Evolutionary conservation across 2,888 invertebrate species (phyloP), one percentile per base, ranked within the genome.

Genomic region (Electrophaes corylata): DNA sequence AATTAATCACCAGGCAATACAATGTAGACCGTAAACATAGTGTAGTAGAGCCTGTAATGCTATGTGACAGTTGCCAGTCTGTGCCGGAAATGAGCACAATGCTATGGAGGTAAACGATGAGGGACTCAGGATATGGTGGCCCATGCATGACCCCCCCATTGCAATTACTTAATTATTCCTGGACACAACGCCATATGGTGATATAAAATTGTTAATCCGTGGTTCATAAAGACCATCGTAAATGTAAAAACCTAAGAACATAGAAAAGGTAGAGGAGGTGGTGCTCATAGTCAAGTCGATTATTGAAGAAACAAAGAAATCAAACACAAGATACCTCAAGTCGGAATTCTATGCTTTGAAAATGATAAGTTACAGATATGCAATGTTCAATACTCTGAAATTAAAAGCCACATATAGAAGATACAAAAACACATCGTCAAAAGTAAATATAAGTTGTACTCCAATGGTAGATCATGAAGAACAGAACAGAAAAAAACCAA

Each of bases 91-190:
- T 69, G 54, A 57, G 69, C 40, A 75, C 80, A 76, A 77, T 72
- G 69, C 69, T 46, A 58, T 60, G 61, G 58, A 55, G 57, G 64
- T 64, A 70, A 66, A 72, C 73, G 76, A 74, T 70, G 71, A 71
- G 71, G 69, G 68, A 65, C 71, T 70, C 50, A 67, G 72, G 71
- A 73, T 75, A 67, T 69, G 62, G 68, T 72, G 65, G 71, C 69
- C 72, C 73, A 57, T 78, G 78, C 73, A 57, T 78, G 78, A 76
- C 78, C 82, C 75, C 62, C 65, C n/a, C 49, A 66, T 67, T 68
- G 66, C 55, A 64, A 64, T 64, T 55, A 65, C 67, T 75, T 75
- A 73, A 78, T 79, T 77, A 75, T 66, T 20, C 57, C 60, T 29
- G 33, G 58, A 53, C 54, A 57, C 52, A 62, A 56, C 43, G 35